Percentiles rank a stretch among this genome's conserved stretches.
Evolutionary conservation across 2,888 invertebrate genomes (phyloP).

Genomic region (Caenorhabditis plicata): DNA sequence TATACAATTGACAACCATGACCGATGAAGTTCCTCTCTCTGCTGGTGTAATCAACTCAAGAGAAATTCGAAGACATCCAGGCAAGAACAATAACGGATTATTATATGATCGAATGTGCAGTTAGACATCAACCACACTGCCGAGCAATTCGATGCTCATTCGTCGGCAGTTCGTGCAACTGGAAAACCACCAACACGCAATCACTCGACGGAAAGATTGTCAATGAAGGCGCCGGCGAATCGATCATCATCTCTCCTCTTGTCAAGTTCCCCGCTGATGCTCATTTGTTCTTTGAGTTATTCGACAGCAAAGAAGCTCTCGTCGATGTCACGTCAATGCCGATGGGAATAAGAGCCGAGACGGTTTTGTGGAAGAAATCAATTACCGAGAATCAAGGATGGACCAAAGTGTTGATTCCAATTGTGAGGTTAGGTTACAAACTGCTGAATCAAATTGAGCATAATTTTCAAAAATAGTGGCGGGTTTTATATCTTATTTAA

Average conservation of each 20-base stretch:
- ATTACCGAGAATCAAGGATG: not conserved
- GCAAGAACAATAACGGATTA: not conserved
- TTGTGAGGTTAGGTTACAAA: no score
- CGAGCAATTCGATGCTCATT: slow-evolving; percentile 10
- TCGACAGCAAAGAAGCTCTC: slow-evolving; percentile 10
- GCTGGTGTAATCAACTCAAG: no score
- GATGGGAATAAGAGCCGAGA: slow-evolving; percentile 15
- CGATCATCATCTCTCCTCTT: slow-evolving; percentile 6
- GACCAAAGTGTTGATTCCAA: no score
- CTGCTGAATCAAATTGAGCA: no score
- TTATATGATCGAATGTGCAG: not conserved
- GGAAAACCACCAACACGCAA: slow-evolving; percentile 17
- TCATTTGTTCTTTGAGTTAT: slow-evolving; percentile 12
- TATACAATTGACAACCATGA: slow-evolving; percentile 12
- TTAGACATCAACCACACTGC: slow-evolving; percentile 2
- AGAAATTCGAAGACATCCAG: not conserved
- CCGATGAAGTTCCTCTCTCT: no score
- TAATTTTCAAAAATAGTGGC: no score
- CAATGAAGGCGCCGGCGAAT: slow-evolving; percentile 21
- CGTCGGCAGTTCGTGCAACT: slow-evolving; percentile 5
- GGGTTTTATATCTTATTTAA: not conserved
- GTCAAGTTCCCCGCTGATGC: slow-evolving; percentile 7
- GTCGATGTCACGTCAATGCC: slow-evolving; percentile 6
- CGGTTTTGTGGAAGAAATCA: slow-evolving; percentile 8
- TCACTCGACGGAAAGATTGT: slow-evolving; percentile 14